A percentile compares a stretch with the other conserved stretches of the same genome.
Evolutionary conservation across 2,113 vertebrate genomes (phyloP).

Genomic region (Alligator sinensis): DNA sequence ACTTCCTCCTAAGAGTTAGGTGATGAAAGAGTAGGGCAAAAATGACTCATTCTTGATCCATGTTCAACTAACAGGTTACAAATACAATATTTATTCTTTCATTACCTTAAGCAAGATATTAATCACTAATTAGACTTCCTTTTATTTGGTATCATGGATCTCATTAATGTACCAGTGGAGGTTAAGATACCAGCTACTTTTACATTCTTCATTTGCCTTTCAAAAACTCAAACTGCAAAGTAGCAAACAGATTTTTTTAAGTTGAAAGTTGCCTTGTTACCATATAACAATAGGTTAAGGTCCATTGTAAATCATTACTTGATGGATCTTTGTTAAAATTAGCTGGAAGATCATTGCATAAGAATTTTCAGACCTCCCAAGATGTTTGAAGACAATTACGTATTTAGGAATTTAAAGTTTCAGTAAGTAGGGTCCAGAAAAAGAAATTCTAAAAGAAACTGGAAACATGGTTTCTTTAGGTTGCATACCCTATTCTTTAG

Average conservation of each 20-base stretch:
- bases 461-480: not conserved
- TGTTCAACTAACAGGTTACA: not conserved
- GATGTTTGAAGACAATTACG: not conserved
- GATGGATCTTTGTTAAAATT: not conserved
- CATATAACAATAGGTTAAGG: not conserved
- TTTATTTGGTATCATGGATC: not conserved
- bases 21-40: not conserved
- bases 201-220: not conserved
- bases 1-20: not conserved
- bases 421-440: not conserved
- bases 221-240: not conserved
- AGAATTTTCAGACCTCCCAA: not conserved
- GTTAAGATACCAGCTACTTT: not conserved
- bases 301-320: not conserved
- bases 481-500: not conserved
- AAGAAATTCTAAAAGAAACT: not conserved
- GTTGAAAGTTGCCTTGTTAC: not conserved
- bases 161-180: not conserved
- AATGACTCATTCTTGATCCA: not conserved
- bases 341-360: not conserved
- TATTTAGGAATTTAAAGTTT: too few species aligned
- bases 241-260: not conserved
- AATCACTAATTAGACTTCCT: not conserved
- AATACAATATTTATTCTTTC: not conserved
- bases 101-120: constrained; percentile 20